Conservation (phyloP, 2,113 vertebrate genomes). For the Paradisaea rubra region DNA sequence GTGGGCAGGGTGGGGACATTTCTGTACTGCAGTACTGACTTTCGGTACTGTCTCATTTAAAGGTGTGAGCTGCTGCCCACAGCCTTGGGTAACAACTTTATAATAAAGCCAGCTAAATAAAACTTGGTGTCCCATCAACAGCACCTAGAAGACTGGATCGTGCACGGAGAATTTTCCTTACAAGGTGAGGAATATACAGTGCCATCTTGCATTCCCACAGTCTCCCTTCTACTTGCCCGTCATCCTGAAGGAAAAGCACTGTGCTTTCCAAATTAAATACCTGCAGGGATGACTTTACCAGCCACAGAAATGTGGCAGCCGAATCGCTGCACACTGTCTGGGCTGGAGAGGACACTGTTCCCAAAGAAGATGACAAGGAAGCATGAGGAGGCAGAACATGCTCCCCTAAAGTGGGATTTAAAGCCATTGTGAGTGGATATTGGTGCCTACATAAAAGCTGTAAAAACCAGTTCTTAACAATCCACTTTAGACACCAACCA, state of each 20-base stretch:
- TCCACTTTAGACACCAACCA: not conserved
- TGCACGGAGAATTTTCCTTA: not conserved
- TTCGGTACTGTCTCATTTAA: not conserved
- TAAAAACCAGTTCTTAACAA: not conserved
- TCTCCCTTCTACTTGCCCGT: rapidly evolving
- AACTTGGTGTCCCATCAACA: not conserved
- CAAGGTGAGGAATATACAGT: not conserved
- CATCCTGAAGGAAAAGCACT: not conserved
- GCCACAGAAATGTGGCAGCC: not conserved
- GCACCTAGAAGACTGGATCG: not conserved
- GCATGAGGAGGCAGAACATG: rapidly evolving
- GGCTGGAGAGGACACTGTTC: not conserved
- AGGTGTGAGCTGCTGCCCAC: not conserved
- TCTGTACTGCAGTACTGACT: not conserved
- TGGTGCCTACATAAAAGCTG: not conserved
- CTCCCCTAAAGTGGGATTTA: not conserved
- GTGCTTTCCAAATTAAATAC: not conserved
- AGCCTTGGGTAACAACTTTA: not conserved
- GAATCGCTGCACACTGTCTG: not conserved
- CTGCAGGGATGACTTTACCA: not conserved
- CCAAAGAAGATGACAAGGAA: not conserved
- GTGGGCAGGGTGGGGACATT: not conserved
- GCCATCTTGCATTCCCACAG: not conserved
- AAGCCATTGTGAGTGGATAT: not conserved
- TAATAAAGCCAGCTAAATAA: not conserved